Evolutionary conservation across 2,797 vertebrate genomes (phyloP).

Genomic region (Tapera naevia): DNA sequence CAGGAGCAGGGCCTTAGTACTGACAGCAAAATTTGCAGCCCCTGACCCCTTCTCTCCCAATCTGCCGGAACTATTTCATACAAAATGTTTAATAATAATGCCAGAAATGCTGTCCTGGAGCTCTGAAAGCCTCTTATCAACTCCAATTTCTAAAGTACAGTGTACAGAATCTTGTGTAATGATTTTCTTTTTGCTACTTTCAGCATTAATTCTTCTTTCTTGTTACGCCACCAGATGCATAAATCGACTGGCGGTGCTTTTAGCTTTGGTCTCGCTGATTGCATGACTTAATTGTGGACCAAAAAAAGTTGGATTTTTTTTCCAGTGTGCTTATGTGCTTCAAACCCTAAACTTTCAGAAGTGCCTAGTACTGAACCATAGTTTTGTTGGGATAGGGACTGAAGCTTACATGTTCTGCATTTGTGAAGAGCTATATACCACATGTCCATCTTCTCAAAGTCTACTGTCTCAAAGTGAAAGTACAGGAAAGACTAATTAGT

Average conservation of each 20-base stretch:
- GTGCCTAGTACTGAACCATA: neutral
- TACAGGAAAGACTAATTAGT: neutral
- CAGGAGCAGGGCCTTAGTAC: neutral
- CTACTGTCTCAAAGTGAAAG: neutral
- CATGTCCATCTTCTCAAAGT: neutral
- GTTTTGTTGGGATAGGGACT: neutral
- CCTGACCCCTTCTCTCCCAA: neutral
- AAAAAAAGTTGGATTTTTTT: neutral
- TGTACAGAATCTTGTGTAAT: constrained; percentile 11
- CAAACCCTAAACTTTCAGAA: neutral
- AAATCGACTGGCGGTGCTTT: neutral
- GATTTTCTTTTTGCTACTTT: constrained; percentile 30
- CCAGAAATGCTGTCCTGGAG: constrained; percentile 21
- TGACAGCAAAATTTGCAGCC: constrained; percentile 35
- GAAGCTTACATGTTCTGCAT: neutral
- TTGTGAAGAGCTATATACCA: neutral
- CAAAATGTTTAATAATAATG: constrained; percentile 13
- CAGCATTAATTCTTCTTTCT: constrained; percentile 27
- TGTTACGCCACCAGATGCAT: constrained; percentile 16
- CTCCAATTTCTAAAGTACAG: neutral
- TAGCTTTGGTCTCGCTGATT: neutral
- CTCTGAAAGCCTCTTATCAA: constrained; percentile 51
- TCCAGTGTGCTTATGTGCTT: neutral
- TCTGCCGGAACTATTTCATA: constrained; percentile 28
- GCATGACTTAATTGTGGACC: neutral